These are phyloP conservation scores for Bufotes viridis DNA, from an alignment of 2,797 vertebrate genomes.

Conservation along the genomic window DNA sequence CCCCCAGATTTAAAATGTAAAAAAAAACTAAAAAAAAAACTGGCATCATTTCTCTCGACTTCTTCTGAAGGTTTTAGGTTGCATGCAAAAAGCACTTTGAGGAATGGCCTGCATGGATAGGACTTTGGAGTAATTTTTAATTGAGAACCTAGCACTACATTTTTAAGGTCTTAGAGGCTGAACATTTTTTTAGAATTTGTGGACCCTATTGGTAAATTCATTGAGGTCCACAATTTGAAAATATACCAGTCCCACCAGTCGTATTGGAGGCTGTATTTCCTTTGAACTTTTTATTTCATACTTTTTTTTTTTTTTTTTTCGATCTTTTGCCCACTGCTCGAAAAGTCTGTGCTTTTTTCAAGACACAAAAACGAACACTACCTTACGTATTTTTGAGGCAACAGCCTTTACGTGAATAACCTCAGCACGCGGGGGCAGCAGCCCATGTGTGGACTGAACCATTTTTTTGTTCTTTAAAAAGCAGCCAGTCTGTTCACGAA, in stretches of 20 bases:
- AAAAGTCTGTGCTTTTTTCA: not conserved
- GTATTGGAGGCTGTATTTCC: not conserved
- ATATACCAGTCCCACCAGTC: not conserved
- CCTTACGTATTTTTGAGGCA: not conserved
- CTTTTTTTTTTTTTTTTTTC: too few species aligned
- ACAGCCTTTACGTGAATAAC: not conserved
- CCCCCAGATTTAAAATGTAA: not conserved
- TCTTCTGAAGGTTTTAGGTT: constrained; percentile 27
- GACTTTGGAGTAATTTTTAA: constrained; percentile 20
- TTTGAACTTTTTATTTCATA: not conserved
- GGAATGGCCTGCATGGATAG: constrained; percentile 21
- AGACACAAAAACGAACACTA: not conserved
- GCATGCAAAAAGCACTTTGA: constrained; percentile 46
- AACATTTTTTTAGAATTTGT: not conserved
- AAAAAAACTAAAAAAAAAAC: not conserved
- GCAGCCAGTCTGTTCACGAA: not conserved
- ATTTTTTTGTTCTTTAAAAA: not conserved
- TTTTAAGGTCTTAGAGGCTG: not conserved
- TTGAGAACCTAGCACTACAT: not conserved
- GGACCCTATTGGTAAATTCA: not conserved
- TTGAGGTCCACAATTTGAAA: not conserved
- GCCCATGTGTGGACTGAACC: not conserved
- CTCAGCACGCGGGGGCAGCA: not conserved
- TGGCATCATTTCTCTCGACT: constrained; percentile 2
- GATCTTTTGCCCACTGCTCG: not conserved